Conservation (phyloP, 2,888 invertebrate genomes). For the Phortica okadai region DNA sequence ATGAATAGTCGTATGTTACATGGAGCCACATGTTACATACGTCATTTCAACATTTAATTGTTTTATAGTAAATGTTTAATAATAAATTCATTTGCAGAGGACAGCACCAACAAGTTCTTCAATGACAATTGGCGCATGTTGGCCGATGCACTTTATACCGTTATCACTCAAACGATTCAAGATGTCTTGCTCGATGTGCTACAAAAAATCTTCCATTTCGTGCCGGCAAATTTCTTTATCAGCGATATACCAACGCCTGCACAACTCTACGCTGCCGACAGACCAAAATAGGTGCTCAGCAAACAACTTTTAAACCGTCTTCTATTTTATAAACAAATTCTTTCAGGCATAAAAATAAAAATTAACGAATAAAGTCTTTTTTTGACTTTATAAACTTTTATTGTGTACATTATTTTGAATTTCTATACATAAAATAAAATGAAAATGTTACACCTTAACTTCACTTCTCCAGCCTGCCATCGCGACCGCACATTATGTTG, state of each 20-base stretch:
- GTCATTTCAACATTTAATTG: too few species aligned
- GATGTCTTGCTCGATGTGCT: constrained; percentile 83
- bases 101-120: constrained; percentile 84
- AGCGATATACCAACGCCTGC: constrained; percentile 79
- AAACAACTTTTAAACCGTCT: not conserved
- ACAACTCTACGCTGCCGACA: constrained; percentile 68
- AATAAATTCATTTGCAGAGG: constrained; percentile 78
- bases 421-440: constrained; percentile 29
- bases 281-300: constrained; percentile 33
- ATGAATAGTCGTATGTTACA: too few species aligned
- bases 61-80: not conserved
- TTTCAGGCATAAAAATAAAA: constrained; percentile 10
- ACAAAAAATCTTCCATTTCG: constrained; percentile 82
- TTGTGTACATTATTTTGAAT: constrained; percentile 34
- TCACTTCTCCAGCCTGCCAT: not conserved
- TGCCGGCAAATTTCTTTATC: constrained; percentile 84
- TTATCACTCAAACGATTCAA: constrained; percentile 83
- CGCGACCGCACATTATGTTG: not conserved
- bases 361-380: constrained; percentile 23
- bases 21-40: too few species aligned
- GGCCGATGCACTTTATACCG: constrained; percentile 83
- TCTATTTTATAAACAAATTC: not conserved
- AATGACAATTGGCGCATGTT: constrained; percentile 86
- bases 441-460: constrained; percentile 19
- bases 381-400: constrained; percentile 36